Evolutionary conservation across 2,113 vertebrate genomes (phyloP).

Genomic region (Anas platyrhynchos): DNA sequence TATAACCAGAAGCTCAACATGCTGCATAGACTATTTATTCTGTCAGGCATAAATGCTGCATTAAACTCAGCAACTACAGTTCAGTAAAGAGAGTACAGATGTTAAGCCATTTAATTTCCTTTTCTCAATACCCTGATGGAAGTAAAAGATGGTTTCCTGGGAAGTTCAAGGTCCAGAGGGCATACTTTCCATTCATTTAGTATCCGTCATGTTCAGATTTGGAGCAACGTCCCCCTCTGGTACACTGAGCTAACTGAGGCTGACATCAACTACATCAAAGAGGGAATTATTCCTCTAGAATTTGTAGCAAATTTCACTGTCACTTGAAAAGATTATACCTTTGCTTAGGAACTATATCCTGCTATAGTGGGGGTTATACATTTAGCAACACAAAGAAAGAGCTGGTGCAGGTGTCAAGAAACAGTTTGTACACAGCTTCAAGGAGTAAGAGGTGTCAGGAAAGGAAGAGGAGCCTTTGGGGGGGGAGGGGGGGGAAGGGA

Average conservation of each 20-base stretch:
- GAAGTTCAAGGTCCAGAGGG: neutral
- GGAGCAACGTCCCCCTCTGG: neutral
- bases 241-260: neutral
- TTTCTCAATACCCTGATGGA: neutral
- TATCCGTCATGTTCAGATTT: neutral
- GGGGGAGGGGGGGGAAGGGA: neutral
- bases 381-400: neutral
- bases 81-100: neutral
- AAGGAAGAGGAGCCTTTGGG: neutral
- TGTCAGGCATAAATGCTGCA: neutral
- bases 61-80: neutral
- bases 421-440: neutral
- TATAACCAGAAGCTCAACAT: neutral
- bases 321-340: neutral
- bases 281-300: neutral
- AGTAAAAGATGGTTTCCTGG: neutral
- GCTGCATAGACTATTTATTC: neutral
- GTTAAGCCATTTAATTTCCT: neutral
- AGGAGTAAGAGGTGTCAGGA: neutral
- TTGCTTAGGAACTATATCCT: neutral
- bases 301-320: neutral
- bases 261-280: neutral
- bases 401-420: neutral
- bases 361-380: neutral
- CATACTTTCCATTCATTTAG: neutral